Percentiles rank a stretch among this genome's conserved stretches.
Conservation (phyloP, 2,888 invertebrate species). For the Andrena dorsata region DNA sequence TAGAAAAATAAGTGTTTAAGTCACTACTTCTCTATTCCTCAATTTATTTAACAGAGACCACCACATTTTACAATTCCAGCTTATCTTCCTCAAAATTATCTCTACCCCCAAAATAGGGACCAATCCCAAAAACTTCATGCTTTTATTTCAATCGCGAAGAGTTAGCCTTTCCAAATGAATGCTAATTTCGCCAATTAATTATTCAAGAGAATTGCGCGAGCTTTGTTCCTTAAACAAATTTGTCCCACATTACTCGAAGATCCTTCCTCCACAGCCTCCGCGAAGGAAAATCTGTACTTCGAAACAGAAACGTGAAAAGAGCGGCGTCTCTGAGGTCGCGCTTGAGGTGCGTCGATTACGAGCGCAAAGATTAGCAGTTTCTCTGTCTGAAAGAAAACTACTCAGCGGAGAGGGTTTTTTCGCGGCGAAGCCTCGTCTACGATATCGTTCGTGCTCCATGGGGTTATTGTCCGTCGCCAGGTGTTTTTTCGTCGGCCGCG, state of each 20-base stretch:
- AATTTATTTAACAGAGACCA: no score
- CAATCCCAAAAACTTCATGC: no score
- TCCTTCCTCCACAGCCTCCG: not conserved
- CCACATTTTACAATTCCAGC: no score
- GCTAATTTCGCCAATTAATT: no score
- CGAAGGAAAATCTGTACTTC: not conserved
- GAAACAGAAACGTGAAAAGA: not conserved
- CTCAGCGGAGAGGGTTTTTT: not conserved
- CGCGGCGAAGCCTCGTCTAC: not conserved
- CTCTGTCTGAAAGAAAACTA: not conserved
- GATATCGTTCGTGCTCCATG: conserved; percentile 14
- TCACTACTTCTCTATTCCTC: no score
- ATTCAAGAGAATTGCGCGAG: no score
- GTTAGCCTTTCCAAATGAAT: no score
- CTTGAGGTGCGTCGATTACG: not conserved
- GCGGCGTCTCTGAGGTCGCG: not conserved
- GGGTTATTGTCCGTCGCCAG: conserved; percentile 30
- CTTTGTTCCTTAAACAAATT: not conserved
- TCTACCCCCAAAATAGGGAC: no score
- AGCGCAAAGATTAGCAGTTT: not conserved
- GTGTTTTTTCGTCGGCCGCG: conserved; percentile 41
- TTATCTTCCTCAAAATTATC: no score
- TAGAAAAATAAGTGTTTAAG: no score
- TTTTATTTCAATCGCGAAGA: no score
- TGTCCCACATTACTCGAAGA: not conserved